Evolutionary conservation across 2,888 invertebrate species (phyloP).

Genomic region (Ectemnius cavifrons): DNA sequence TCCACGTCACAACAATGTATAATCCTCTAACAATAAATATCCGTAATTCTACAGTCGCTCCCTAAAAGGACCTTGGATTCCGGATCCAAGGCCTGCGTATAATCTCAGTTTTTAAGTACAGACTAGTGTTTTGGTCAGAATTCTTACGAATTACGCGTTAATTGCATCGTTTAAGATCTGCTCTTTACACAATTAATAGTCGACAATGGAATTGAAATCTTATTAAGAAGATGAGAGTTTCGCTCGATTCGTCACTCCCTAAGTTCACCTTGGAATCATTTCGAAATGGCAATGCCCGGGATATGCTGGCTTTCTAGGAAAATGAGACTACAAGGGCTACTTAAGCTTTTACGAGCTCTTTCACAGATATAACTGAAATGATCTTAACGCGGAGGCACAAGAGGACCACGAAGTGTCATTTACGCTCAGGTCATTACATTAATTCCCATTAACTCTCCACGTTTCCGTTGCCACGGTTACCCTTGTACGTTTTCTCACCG

Average conservation of each 20-base stretch:
- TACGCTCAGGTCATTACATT: too few relatives aligned
- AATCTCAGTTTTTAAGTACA: slow-evolving; percentile 50
- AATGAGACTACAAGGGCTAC: too few relatives aligned
- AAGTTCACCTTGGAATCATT: neutral
- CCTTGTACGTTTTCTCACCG: too few relatives aligned
- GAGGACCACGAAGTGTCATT: too few relatives aligned
- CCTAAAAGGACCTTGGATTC: slow-evolving; percentile 38
- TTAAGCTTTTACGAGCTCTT: too few relatives aligned
- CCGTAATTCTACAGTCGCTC: slow-evolving; percentile 39
- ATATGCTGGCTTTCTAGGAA: too few relatives aligned
- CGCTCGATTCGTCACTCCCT: neutral
- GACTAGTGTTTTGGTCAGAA: slow-evolving; percentile 55
- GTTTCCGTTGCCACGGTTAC: too few relatives aligned
- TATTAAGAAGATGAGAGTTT: neutral
- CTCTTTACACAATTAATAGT: slow-evolving; percentile 23
- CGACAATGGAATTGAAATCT: slow-evolving; percentile 11
- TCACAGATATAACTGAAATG: too few relatives aligned
- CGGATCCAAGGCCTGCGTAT: slow-evolving; percentile 38
- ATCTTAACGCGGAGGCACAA: too few relatives aligned
- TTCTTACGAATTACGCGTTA: slow-evolving; percentile 49
- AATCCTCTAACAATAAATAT: slow-evolving; percentile 50
- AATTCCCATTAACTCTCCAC: too few relatives aligned
- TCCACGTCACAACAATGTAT: slow-evolving; percentile 44
- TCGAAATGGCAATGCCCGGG: too few relatives aligned
- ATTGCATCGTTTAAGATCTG: slow-evolving; percentile 44